Evolutionary conservation across 2,888 invertebrate species (phyloP).

Genomic region (Spodoptera littoralis): DNA sequence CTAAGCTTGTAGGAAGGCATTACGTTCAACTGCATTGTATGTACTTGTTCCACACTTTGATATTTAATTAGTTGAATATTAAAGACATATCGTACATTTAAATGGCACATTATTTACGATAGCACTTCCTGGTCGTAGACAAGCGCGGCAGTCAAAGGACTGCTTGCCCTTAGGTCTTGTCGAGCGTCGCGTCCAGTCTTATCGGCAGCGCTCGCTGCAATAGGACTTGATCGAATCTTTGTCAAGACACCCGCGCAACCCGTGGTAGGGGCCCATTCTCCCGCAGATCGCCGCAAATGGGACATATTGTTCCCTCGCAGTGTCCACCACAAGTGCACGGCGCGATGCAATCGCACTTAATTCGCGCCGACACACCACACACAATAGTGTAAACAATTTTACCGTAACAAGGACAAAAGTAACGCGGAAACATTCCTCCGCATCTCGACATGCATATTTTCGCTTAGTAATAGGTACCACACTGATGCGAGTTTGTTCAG

Average conservation of each 20-base stretch:
- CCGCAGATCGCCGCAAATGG: constrained; percentile 60
- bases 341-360: constrained; percentile 68
- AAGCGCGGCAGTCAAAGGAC: constrained; percentile 54
- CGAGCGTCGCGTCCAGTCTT: constrained; percentile 50
- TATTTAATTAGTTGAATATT: constrained; percentile 50
- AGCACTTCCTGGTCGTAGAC: constrained; percentile 44
- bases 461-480: constrained; percentile 64
- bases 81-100: constrained; percentile 45
- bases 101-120: constrained; percentile 50
- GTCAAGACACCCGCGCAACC: constrained; percentile 54
- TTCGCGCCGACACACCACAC: constrained; percentile 57
- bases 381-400: constrained; percentile 70
- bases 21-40: constrained; percentile 15
- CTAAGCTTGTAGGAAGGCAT: constrained; percentile 19
- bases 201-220: constrained; percentile 53
- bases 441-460: constrained; percentile 67
- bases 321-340: constrained; percentile 63
- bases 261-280: constrained; percentile 50
- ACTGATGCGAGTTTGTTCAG: constrained; percentile 50
- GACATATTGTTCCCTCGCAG: constrained; percentile 64
- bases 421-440: constrained; percentile 68
- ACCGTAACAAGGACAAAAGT: constrained; percentile 69
- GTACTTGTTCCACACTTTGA: constrained; percentile 13
- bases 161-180: constrained; percentile 54
- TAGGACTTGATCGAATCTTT: constrained; percentile 58